Evolutionary conservation across 2,113 vertebrate genomes (phyloP), one percentile per base, ranked within the genome.

Genomic region (Callochromis pleurospilus): DNA sequence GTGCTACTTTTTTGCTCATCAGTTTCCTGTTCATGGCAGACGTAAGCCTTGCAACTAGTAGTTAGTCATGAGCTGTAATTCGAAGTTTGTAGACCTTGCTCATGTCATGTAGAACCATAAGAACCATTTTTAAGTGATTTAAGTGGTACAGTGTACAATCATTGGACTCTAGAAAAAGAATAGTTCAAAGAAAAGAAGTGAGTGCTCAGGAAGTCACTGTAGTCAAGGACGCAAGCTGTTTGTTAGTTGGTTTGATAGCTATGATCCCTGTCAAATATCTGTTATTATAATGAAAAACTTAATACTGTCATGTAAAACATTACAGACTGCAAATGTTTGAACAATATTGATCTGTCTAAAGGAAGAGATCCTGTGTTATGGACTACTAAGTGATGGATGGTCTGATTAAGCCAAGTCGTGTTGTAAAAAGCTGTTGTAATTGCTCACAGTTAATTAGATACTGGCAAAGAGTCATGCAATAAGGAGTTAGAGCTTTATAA

Each of bases 401-500:
- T 21, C 73, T 60, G 55, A 65, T 86, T 82, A 55, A 55, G 31
- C 45, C 7, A 21, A 26, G 60, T 65, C 17, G 3, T 75, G 31
- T 38, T 19, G 60, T 21, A 47, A 82, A 33, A 51, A 55, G 36
- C 15, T 42, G 8, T 79, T 79, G 60, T 86, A 88, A 85, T 87
- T 83, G 33, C 62, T 90, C 58, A 84, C 49, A 54, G 80, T 83
- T 77, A 83, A 87, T 90, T 87, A 56, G 51, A 55, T 15, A 80
- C n/a, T 17, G 19, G 31, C 14, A 21, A 56, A 7, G 8, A 19
- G 29, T 58, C 21, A 33, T 49, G 26, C 26, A 77, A 31, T 77
- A 31, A 77, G 4, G 40, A 56, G 82, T 81, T 79, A 21, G 77
- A 21, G 45, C 26, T 49, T 9, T 51, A 51, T 77, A 31, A 77